phyloP scores from a whole-genome alignment of 2,113 vertebrate genomes.

The Pteropus alecto region DNA sequence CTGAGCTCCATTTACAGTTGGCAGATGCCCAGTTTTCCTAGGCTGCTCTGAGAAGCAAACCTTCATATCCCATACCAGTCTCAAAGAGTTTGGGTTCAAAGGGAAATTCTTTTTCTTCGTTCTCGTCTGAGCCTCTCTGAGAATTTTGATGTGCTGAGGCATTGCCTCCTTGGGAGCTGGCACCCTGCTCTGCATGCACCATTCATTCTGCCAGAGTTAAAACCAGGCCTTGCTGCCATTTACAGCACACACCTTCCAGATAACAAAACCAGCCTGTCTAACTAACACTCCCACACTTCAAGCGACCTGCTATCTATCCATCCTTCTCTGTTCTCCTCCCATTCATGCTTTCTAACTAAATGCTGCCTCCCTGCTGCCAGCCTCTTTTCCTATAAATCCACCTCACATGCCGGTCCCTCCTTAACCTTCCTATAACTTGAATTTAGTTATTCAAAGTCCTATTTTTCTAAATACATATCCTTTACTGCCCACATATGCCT shows the following conservation, averaged over 20 bases:
- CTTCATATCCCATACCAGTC: not conserved
- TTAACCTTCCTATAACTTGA: not conserved
- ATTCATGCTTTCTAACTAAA: not conserved
- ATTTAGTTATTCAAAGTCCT: not conserved
- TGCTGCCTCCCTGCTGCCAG: not conserved
- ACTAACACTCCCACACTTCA: not conserved
- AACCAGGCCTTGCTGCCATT: not conserved
- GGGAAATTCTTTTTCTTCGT: not conserved
- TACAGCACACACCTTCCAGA: not conserved
- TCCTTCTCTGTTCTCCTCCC: not conserved
- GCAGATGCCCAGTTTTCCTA: conserved; percentile 47
- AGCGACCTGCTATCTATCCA: not conserved
- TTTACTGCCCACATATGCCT: not conserved
- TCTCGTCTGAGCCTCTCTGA: not conserved
- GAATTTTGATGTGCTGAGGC: not conserved
- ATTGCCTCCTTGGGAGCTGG: not conserved
- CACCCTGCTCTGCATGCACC: not conserved
- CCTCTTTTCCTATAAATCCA: not conserved
- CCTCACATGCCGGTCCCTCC: not conserved
- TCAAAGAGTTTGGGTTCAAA: not conserved
- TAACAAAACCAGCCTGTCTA: not conserved
- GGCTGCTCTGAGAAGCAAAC: not conserved
- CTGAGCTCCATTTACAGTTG: conserved; percentile 42
- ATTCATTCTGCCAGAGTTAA: not conserved
- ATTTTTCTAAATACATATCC: not conserved